Evolutionary conservation across 2,888 invertebrate species (phyloP), one percentile per base, ranked within the genome.

Genomic region (Drosophila anceps): DNA sequence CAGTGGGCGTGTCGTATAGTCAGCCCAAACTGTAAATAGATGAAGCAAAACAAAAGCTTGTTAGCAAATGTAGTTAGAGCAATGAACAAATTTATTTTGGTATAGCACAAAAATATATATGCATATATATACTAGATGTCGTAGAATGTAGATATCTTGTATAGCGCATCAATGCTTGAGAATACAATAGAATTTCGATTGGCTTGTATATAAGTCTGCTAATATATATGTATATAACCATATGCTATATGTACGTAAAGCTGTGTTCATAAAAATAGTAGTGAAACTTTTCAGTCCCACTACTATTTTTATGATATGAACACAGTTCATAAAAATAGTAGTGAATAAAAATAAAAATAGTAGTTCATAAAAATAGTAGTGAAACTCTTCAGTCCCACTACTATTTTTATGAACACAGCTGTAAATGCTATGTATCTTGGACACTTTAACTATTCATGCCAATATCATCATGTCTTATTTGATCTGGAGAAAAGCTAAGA

Each of bases 11-110:
- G 37, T 20, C 59, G 39, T 31, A 60, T 24, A 31, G 33, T 31
- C 41, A 48, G 12, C 41, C 61, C 41, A 43, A 66, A 33, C 77
- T 74, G 67, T 46, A 77, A 67, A 58, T 48, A 61, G 35, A 64
- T 37, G 31, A 53, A 20, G 9, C 31, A 60, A 24, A 58, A 63
- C 27, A 66, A 35, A 57, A 44, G 64, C 31, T 31, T 46, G 50
- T 73, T 61, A 51, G 50, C n/a, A 55, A 60, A 60, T 24, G 18
- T 18, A 46, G 43, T 35, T 53, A 12, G 29, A 12, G 54, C 46
- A 35, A 20, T 20, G 33, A 15, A 13, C 8, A 39, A 29, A 24
- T 35, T 2, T 8, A 31, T 39, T 41, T 9, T 0, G 12, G n/a
- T 6, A 41, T 18, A 43, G 18, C n/a, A n/a, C 24, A 37, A 4